Evolutionary conservation across 2,113 vertebrate genomes (phyloP).

Genomic region (Muscicapa adusta): DNA sequence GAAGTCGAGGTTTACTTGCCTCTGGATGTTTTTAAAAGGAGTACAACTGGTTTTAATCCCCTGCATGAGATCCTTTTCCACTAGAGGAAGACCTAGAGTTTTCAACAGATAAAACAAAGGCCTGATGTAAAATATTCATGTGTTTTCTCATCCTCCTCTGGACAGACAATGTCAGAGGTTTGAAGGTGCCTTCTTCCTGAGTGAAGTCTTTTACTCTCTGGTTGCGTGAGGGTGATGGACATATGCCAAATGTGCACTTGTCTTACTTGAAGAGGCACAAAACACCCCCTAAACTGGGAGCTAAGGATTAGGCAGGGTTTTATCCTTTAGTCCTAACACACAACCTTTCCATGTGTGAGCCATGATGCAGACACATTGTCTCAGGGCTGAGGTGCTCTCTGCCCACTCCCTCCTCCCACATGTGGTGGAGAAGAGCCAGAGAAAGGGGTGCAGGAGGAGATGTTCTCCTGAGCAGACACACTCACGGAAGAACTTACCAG

Average conservation of each 20-base stretch:
- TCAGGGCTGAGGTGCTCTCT: not conserved
- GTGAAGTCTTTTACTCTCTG: not conserved
- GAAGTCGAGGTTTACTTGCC: not conserved
- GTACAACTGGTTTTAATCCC: not conserved
- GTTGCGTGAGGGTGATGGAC: rapidly evolving
- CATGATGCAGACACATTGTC: rapidly evolving
- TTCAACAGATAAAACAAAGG: not conserved
- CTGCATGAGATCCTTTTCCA: not conserved
- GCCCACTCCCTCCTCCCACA: not conserved
- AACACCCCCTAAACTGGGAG: not conserved
- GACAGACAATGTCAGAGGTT: not conserved
- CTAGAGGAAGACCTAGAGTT: not conserved
- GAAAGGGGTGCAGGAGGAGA: not conserved
- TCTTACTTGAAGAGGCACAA: not conserved
- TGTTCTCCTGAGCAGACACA: not conserved
- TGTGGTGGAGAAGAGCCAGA: not conserved
- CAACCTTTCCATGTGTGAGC: not conserved
- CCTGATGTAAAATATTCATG: not conserved
- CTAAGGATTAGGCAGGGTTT: not conserved
- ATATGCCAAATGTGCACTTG: not conserved
- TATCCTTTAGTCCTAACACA: not conserved
- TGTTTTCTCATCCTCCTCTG: not conserved
- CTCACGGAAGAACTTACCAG: not conserved
- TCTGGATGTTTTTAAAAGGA: not conserved
- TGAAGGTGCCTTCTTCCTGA: not conserved